These are phyloP conservation scores for Gopherus flavomarginatus DNA, from an alignment of 2,113 vertebrate genomes.

Conservation along the genomic window DNA sequence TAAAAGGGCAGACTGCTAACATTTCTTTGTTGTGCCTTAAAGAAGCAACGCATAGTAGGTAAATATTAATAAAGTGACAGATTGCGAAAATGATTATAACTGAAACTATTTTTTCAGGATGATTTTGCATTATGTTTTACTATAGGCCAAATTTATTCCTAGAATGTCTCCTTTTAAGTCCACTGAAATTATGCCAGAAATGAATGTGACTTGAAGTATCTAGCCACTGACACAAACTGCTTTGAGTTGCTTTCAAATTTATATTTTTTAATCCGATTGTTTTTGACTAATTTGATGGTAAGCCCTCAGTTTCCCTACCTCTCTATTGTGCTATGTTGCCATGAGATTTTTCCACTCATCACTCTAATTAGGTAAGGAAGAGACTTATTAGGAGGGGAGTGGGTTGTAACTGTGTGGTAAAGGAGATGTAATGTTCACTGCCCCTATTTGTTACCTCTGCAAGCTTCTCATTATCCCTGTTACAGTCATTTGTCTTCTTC, in stretches of 20 bases:
- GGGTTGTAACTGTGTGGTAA: not conserved
- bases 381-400: not conserved
- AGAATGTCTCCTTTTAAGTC: not conserved
- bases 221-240: not conserved
- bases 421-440: not conserved
- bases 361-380: not conserved
- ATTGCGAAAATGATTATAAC: not conserved
- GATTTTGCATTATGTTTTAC: not conserved
- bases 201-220: not conserved
- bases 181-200: not conserved
- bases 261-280: not conserved
- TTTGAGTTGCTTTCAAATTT: not conserved
- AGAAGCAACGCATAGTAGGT: not conserved
- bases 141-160: not conserved
- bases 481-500: not conserved
- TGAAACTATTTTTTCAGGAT: not conserved
- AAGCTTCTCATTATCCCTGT: not conserved
- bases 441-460: not conserved
- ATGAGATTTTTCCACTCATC: not conserved
- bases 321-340: not conserved
- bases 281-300: constrained; percentile 36
- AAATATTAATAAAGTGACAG: not conserved
- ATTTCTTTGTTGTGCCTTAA: not conserved
- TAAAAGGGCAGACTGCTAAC: not conserved
- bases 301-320: constrained; percentile 1